Evolutionary conservation across 2,113 vertebrate genomes (phyloP).

Genomic region (Geothlypis trichas): DNA sequence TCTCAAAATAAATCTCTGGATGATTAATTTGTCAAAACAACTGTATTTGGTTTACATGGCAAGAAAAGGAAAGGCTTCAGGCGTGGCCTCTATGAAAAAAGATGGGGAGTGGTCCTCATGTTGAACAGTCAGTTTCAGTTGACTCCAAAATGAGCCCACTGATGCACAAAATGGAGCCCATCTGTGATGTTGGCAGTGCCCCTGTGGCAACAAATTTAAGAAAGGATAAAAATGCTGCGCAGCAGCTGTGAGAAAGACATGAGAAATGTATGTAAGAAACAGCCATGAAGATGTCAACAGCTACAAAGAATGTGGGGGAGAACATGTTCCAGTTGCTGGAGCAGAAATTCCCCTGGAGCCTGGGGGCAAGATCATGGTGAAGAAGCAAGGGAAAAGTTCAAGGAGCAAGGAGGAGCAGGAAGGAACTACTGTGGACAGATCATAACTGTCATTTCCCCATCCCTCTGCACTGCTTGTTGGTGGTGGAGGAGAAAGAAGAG

Average conservation of each 20-base stretch:
- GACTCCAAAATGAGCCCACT: not conserved
- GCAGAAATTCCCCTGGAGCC: not conserved
- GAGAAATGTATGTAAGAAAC: not conserved
- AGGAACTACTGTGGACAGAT: not conserved
- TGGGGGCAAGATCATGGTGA: not conserved
- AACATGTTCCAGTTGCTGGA: not conserved
- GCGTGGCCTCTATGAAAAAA: not conserved
- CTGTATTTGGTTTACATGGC: not conserved
- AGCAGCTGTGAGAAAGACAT: not conserved
- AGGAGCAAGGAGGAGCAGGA: not conserved
- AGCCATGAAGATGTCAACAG: not conserved
- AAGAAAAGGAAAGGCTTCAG: not conserved
- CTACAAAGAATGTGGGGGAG: not conserved
- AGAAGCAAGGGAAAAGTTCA: not conserved
- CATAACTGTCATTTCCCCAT: not conserved
- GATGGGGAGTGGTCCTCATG: not conserved
- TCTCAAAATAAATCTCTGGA: not conserved
- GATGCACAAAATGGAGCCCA: not conserved
- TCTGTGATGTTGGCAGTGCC: not conserved
- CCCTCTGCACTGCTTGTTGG: rapidly evolving
- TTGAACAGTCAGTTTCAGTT: not conserved
- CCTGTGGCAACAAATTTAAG: not conserved
- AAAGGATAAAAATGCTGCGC: not conserved
- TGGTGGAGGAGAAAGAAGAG: not conserved
- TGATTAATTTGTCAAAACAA: not conserved